A percentile compares a stretch with the other conserved stretches of the same genome.
Conservation (phyloP, 1,140 invertebrate genomes). For the Brachystomella parvula region DNA sequence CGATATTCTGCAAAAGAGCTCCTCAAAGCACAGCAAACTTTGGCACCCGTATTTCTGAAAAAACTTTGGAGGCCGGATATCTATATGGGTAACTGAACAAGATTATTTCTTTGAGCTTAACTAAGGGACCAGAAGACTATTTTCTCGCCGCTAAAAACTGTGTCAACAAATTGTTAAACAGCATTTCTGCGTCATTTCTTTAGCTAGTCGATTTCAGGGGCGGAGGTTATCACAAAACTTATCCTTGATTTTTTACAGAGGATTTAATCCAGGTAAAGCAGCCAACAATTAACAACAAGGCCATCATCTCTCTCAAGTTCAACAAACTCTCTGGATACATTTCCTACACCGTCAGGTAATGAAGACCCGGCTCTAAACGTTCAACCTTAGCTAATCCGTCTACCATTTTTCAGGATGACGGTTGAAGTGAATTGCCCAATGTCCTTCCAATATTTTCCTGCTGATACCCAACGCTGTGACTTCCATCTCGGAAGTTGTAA, state of each 20-base stretch:
- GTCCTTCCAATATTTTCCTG: constrained; percentile 6
- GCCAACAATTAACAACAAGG: constrained; percentile 2
- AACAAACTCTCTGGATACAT: not conserved
- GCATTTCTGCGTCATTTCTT: not conserved
- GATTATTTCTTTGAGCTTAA: not conserved
- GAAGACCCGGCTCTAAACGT: not conserved
- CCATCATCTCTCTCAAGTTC: not conserved
- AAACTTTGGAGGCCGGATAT: constrained; percentile 8
- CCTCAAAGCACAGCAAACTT: not conserved
- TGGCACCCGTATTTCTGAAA: not conserved
- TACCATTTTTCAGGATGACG: constrained; percentile 3
- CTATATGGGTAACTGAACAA: not conserved
- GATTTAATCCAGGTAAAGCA: not conserved
- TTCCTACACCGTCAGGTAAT: not conserved
- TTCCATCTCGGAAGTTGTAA: constrained; percentile 1
- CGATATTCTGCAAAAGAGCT: not conserved
- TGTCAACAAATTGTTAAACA: not conserved
- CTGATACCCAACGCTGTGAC: constrained; percentile 2
- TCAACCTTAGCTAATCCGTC: not conserved
- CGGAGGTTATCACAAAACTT: not conserved
- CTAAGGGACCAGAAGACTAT: not conserved
- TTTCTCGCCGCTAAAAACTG: not conserved
- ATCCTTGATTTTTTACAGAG: constrained; percentile 3
- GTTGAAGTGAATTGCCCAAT: constrained; percentile 5
- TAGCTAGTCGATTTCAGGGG: not conserved